These are phyloP conservation scores for Cavia aperea DNA, from an alignment of 2,113 vertebrate species.

Conservation along the genomic window DNA sequence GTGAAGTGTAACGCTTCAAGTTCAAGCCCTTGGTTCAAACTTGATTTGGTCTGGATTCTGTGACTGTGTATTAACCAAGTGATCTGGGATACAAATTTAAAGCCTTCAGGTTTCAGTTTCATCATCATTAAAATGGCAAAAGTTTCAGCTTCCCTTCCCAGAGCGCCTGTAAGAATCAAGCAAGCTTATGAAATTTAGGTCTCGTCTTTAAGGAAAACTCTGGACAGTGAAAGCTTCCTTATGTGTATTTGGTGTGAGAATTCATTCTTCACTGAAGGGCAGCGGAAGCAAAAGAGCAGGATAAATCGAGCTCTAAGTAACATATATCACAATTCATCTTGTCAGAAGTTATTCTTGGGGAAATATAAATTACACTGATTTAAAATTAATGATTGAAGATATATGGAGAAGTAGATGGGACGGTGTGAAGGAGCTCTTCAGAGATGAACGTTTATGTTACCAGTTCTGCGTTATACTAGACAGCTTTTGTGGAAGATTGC, in stretches of 20 bases:
- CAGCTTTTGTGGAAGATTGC: neutral
- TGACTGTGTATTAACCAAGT: neutral
- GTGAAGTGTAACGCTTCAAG: neutral
- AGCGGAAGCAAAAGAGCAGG: neutral
- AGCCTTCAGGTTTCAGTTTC: neutral
- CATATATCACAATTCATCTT: neutral
- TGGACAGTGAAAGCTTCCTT: neutral
- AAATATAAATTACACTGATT: conserved; percentile 38
- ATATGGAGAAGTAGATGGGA: neutral
- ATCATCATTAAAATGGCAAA: conserved; percentile 6
- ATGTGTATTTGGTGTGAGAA: conserved; percentile 23
- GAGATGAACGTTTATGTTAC: neutral
- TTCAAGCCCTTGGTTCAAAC: neutral
- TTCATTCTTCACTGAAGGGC: neutral
- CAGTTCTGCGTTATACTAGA: neutral
- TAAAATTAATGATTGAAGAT: conserved; percentile 13
- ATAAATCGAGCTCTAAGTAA: neutral
- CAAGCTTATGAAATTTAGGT: conserved; percentile 12
- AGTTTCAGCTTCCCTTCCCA: neutral
- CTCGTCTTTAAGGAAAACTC: conserved; percentile 1
- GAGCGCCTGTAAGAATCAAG: conserved; percentile 7
- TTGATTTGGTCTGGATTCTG: neutral
- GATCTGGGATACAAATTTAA: neutral
- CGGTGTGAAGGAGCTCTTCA: neutral
- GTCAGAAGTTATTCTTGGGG: neutral